phyloP scores from a whole-genome alignment of 2,888 invertebrate species.

The Celastrina argiolus region DNA sequence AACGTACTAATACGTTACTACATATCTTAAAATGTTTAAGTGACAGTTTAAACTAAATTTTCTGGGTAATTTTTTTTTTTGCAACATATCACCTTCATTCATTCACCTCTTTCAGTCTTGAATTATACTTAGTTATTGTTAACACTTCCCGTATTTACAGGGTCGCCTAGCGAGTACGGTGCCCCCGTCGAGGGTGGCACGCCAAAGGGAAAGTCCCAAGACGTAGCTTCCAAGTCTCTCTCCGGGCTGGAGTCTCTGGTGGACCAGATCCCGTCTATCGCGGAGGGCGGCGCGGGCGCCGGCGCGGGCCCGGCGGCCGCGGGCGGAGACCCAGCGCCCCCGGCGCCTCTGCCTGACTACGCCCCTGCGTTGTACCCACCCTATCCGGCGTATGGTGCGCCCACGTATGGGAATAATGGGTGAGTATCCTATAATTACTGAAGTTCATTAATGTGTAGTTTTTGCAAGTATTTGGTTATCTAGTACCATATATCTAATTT shows the following conservation, averaged over 20 bases:
- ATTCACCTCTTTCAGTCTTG: too few relatives aligned
- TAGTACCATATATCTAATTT: too few relatives aligned
- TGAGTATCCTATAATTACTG: conserved; percentile 31
- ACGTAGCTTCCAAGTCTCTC: conserved; percentile 90
- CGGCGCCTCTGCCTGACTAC: conserved; percentile 50
- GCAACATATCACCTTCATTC: too few relatives aligned
- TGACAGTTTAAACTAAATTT: too few relatives aligned
- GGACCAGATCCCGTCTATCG: conserved; percentile 93
- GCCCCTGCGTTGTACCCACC: conserved; percentile 54
- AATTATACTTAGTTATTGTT: too few relatives aligned
- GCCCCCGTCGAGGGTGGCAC: conserved; percentile 44
- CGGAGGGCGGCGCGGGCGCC: conserved; percentile 72
- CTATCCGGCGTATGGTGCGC: conserved; percentile 56
- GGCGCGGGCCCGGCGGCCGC: conserved; percentile 51
- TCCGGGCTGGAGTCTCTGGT: conserved; percentile 93
- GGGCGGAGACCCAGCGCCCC: conserved; percentile 37
- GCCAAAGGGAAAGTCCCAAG: conserved; percentile 76
- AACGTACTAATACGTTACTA: too few relatives aligned
- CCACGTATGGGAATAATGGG: conserved; percentile 61
- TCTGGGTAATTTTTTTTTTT: too few relatives aligned
- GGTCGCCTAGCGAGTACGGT: conserved; percentile 62
- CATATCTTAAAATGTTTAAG: too few relatives aligned
- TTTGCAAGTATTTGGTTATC: too few relatives aligned
- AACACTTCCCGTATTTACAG: conserved; percentile 35
- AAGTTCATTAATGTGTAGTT: too few relatives aligned